Evolutionary conservation across 2,888 invertebrate genomes (phyloP).

Genomic region (Amorpha juglandis): DNA sequence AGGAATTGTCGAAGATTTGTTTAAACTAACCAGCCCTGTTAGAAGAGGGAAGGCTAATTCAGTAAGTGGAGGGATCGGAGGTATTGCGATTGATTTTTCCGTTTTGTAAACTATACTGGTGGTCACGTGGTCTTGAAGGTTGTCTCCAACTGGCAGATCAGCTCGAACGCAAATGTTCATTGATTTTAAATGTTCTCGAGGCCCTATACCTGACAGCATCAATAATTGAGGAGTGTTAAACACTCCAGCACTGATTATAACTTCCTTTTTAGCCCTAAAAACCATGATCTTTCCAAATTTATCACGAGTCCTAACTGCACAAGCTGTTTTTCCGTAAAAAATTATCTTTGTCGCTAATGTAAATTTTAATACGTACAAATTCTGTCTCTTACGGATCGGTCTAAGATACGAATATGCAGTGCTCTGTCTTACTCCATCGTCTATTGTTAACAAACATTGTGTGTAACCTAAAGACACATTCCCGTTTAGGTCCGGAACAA

Average conservation of each 20-base stretch:
- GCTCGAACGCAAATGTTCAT: conserved; percentile 30
- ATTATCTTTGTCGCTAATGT: not conserved
- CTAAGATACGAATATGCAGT: conserved; percentile 76
- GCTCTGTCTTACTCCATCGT: conserved; percentile 72
- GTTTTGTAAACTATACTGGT: conserved; percentile 29
- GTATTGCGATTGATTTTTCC: conserved; percentile 22
- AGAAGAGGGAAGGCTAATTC: conserved; percentile 36
- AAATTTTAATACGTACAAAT: conserved; percentile 52
- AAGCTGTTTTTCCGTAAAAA: not conserved
- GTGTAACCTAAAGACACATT: conserved; percentile 62
- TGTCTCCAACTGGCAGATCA: conserved; percentile 37
- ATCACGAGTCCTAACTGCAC: not conserved
- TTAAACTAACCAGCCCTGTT: conserved; percentile 35
- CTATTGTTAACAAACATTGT: conserved; percentile 68
- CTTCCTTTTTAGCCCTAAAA: conserved; percentile 10
- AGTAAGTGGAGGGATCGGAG: conserved; percentile 27
- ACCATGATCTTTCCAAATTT: conserved; percentile 5
- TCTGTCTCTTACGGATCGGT: conserved; percentile 48
- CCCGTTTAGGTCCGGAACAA: conserved; percentile 39
- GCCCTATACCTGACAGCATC: conserved; percentile 37
- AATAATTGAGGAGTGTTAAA: conserved; percentile 37
- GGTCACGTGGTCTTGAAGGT: conserved; percentile 28
- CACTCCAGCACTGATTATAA: conserved; percentile 26
- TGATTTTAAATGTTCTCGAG: conserved; percentile 32
- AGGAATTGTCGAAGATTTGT: conserved; percentile 32